Percentiles rank a stretch among this genome's conserved stretches.
These are phyloP conservation scores for Heterotis niloticus DNA, from an alignment of 2,113 vertebrate genomes.

Conservation along the genomic window DNA sequence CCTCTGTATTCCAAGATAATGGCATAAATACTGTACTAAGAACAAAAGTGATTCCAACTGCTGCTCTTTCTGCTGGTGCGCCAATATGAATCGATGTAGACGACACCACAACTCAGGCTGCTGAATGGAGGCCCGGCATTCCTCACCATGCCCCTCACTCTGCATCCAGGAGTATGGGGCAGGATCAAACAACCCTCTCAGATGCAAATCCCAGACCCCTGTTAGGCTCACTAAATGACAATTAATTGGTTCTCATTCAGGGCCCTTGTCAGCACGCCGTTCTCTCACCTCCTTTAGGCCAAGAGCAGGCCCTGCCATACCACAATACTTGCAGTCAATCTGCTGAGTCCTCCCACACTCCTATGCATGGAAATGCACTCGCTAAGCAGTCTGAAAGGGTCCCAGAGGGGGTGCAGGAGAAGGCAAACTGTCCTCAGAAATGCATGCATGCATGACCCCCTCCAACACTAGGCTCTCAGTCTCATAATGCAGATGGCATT, in stretches of 20 bases:
- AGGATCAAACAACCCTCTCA: conserved; percentile 65
- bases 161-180: conserved; percentile 58
- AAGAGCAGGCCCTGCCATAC: conserved; percentile 54
- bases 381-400: conserved; percentile 43
- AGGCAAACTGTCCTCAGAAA: conserved; percentile 40
- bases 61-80: conserved; percentile 17
- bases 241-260: conserved; percentile 70
- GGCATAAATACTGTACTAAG: too few relatives aligned
- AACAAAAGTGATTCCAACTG: too few relatives aligned
- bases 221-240: conserved; percentile 70
- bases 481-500: conserved; percentile 12
- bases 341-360: conserved; percentile 40
- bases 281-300: conserved; percentile 53
- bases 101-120: conserved; percentile 55
- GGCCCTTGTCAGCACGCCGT: conserved; percentile 57
- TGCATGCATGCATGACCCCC: conserved; percentile 39
- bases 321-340: conserved; percentile 51
- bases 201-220: conserved; percentile 65
- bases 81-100: conserved; percentile 55
- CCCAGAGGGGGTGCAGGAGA: conserved; percentile 29
- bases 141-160: conserved; percentile 52
- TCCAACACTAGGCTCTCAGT: neutral
- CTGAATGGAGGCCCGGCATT: conserved; percentile 62
- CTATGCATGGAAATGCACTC: conserved; percentile 58
- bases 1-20: too few relatives aligned